Evolutionary conservation across 2,113 vertebrate species (phyloP).

Genomic region (Thamnophis sirtalis): DNA sequence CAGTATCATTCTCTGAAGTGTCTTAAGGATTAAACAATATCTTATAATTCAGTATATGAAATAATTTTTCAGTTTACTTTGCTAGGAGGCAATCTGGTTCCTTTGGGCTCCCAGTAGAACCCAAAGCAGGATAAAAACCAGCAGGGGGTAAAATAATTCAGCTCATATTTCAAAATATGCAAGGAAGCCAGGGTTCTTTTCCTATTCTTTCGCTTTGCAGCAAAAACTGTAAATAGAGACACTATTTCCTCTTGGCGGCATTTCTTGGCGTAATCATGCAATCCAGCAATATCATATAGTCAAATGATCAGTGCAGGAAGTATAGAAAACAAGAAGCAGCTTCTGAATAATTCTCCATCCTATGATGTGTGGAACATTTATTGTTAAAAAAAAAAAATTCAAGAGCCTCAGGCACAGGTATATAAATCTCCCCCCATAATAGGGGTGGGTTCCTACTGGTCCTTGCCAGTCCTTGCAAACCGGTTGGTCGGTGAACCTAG

Average conservation of each 20-base stretch:
- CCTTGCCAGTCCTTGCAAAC: no score
- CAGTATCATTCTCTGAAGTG: not conserved
- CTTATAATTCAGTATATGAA: not conserved
- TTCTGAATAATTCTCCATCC: not conserved
- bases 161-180: not conserved
- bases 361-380: not conserved
- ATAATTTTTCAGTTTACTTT: not conserved
- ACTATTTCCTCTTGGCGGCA: not conserved
- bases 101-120: not conserved
- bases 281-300: not conserved
- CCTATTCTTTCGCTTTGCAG: not conserved
- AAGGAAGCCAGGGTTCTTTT: not conserved
- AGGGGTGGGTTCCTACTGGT: no score
- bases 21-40: not conserved
- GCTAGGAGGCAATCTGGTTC: not conserved
- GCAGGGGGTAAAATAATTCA: not conserved
- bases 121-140: not conserved
- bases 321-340: not conserved
- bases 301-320: not conserved
- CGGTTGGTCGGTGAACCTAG: no score
- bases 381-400: not conserved
- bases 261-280: not conserved
- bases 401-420: not conserved
- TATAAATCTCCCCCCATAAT: not conserved
- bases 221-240: not conserved